These are phyloP conservation scores for Diarsia brunnea DNA, from an alignment of 2,888 invertebrate species.

Conservation along the genomic window DNA sequence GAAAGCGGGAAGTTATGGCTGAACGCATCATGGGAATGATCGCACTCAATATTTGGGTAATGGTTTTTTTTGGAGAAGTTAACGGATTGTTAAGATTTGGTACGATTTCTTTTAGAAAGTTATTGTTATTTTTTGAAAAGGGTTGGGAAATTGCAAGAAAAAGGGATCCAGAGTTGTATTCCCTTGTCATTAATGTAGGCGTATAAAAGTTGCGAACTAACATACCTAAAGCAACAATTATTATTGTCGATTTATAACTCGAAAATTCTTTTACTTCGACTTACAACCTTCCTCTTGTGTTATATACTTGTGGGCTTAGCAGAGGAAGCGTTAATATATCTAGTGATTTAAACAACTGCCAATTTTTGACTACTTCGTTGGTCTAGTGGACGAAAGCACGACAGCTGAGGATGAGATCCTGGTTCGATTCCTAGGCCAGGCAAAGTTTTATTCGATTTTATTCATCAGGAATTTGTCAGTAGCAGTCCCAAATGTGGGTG, in stretches of 20 bases:
- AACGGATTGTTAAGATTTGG: constrained; percentile 51
- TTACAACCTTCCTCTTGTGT: not conserved
- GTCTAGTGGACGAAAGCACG: too few relatives aligned
- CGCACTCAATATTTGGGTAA: constrained; percentile 63
- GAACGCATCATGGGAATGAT: constrained; percentile 67
- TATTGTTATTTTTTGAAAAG: constrained; percentile 8
- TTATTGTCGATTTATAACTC: not conserved
- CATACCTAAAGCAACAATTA: not conserved
- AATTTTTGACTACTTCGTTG: too few relatives aligned
- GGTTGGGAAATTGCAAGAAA: not conserved
- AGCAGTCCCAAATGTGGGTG: too few relatives aligned
- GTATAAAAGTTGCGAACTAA: not conserved
- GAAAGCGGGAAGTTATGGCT: constrained; percentile 65
- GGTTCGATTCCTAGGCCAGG: too few relatives aligned
- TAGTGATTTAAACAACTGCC: too few relatives aligned
- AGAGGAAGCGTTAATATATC: not conserved
- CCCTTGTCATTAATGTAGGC: not conserved
- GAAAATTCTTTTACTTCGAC: not conserved
- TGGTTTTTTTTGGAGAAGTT: constrained; percentile 60
- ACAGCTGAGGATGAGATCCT: too few relatives aligned
- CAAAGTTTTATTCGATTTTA: too few relatives aligned
- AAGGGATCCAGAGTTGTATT: not conserved
- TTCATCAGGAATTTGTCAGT: too few relatives aligned
- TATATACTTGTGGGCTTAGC: not conserved
- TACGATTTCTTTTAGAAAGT: not conserved